Conservation (phyloP, 1,140 invertebrate genomes). For the Drosophila chauvacae region DNA sequence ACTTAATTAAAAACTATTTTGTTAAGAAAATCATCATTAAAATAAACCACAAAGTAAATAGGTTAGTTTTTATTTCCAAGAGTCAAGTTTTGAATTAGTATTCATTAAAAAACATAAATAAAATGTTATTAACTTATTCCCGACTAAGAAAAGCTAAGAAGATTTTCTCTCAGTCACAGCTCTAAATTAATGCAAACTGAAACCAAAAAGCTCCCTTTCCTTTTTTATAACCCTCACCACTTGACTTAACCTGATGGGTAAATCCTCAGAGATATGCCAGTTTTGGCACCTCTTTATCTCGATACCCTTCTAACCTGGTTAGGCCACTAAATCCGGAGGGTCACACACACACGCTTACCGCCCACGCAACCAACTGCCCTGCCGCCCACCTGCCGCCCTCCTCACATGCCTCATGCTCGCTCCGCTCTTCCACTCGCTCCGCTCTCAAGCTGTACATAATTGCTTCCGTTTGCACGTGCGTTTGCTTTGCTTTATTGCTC, state of each 20-base stretch:
- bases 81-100: neutral
- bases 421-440: constrained; percentile 10
- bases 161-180: too few relatives aligned
- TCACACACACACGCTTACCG: constrained; percentile 10
- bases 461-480: constrained; percentile 80
- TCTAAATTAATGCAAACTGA: neutral
- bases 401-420: constrained; percentile 6
- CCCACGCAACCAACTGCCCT: neutral
- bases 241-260: constrained; percentile 19
- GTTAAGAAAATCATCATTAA: neutral
- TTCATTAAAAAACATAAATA: neutral
- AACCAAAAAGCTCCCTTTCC: neutral
- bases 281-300: constrained; percentile 33
- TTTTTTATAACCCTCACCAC: constrained; percentile 7
- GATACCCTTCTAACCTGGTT: constrained; percentile 36
- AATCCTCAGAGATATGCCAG: constrained; percentile 18
- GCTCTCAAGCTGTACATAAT: constrained; percentile 73
- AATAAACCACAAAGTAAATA: neutral
- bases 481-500: constrained; percentile 63
- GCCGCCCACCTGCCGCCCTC: constrained; percentile 9
- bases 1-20: neutral
- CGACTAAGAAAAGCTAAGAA: neutral
- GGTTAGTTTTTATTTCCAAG: neutral
- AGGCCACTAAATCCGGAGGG: constrained; percentile 31
- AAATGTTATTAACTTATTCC: neutral